Evolutionary conservation across 64 coral and sea anemone species (phyloP).

Genomic region (Astreopora myriophthalma): DNA sequence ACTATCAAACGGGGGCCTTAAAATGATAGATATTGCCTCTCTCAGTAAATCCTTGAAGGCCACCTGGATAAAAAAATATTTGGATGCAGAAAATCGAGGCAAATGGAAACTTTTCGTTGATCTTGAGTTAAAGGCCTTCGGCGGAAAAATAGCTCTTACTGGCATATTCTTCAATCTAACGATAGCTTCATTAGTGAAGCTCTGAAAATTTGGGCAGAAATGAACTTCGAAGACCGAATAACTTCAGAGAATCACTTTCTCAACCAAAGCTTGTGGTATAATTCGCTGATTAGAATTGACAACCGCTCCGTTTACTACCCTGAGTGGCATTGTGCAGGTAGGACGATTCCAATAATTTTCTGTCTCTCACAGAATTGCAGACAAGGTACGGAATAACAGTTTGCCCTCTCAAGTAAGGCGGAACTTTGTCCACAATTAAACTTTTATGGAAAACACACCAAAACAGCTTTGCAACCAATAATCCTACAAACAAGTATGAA

Average conservation of each 20-base stretch:
- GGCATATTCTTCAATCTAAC: not conserved
- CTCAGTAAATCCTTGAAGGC: constrained; percentile 8
- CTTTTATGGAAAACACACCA: no score
- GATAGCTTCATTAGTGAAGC: constrained; percentile 14
- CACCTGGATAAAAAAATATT: constrained; percentile 2
- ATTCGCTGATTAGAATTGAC: not conserved
- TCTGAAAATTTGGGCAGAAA: not conserved
- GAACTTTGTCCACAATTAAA: no score
- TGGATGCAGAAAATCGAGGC: constrained; percentile 1
- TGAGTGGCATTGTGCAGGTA: not conserved
- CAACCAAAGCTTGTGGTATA: not conserved
- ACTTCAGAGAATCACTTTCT: not conserved
- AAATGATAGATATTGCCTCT: no score
- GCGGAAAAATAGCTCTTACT: constrained; percentile 1
- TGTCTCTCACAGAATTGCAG: not conserved
- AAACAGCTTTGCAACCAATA: no score
- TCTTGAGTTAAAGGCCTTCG: not conserved
- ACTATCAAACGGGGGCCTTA: no score
- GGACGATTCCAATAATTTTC: not conserved
- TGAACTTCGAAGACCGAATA: constrained; percentile 9
- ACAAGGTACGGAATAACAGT: not conserved
- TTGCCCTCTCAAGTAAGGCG: no score
- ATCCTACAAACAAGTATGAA: no score
- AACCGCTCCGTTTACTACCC: not conserved
- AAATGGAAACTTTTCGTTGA: constrained; percentile 32